These are phyloP conservation scores for Chromoteleia sp. DNA, from an alignment of 2,888 invertebrate genomes.

Conservation along the genomic window DNA sequence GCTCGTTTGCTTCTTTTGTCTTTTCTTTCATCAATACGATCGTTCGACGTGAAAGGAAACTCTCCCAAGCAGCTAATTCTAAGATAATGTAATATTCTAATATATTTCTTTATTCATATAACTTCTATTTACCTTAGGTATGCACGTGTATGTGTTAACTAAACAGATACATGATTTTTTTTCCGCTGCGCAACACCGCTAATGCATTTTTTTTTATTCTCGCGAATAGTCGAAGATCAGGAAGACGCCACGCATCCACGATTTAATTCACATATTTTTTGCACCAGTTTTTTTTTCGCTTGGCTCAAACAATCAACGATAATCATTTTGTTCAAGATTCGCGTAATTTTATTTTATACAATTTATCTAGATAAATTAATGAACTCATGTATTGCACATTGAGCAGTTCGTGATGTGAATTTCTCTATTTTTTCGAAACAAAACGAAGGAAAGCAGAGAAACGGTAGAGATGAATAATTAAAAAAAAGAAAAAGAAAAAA, in stretches of 20 bases:
- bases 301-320: constrained; percentile 16
- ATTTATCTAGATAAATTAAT: constrained; percentile 31
- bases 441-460: not conserved
- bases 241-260: constrained; percentile 75
- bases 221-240: constrained; percentile 80
- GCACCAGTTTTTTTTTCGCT: constrained; percentile 17
- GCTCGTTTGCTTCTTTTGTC: constrained; percentile 53
- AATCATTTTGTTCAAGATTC: not conserved
- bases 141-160: constrained; percentile 83
- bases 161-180: constrained; percentile 82
- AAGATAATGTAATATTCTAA: constrained; percentile 83
- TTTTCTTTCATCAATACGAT: constrained; percentile 55
- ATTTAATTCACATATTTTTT: constrained; percentile 27
- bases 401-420: constrained; percentile 40
- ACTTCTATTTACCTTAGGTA: constrained; percentile 84
- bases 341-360: constrained; percentile 22
- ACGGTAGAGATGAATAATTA: not conserved
- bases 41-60: constrained; percentile 80
- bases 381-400: constrained; percentile 65
- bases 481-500: constrained; percentile 45
- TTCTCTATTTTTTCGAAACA: not conserved
- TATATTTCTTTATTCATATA: constrained; percentile 79
- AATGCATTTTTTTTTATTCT: constrained; percentile 69
- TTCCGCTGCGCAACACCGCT: constrained; percentile 74
- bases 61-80: constrained; percentile 84